Evolutionary conservation across 2,888 invertebrate species (phyloP).

Genomic region (Nomada ferruginata): DNA sequence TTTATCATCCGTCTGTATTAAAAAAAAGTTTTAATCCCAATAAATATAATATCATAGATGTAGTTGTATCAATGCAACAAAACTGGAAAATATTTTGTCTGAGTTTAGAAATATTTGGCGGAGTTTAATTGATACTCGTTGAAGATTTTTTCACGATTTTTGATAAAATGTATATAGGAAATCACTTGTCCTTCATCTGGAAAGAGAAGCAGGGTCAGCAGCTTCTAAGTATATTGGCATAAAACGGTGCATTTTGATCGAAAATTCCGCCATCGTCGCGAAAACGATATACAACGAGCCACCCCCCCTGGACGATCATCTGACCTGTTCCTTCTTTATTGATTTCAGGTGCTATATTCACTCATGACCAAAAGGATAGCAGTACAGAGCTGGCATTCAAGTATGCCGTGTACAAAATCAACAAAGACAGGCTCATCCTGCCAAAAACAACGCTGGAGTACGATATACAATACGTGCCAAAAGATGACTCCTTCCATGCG

Average conservation of each 20-base stretch:
- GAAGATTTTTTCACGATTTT: not conserved
- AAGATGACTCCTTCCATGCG: constrained; percentile 92
- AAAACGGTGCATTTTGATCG: constrained; percentile 54
- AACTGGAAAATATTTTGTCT: too few species aligned
- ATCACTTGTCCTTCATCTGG: constrained; percentile 43
- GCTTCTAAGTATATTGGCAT: constrained; percentile 51
- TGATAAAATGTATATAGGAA: constrained; percentile 14
- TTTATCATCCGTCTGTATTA: too few species aligned
- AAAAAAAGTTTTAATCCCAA: too few species aligned
- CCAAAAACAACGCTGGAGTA: constrained; percentile 90
- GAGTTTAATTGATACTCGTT: too few species aligned
- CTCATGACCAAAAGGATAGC: constrained; percentile 89
- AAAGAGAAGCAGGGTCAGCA: constrained; percentile 46
- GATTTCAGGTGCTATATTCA: constrained; percentile 90
- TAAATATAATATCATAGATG: too few species aligned
- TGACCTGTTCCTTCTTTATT: constrained; percentile 22
- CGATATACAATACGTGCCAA: constrained; percentile 90
- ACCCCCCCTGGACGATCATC: constrained; percentile 31
- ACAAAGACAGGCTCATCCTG: constrained; percentile 89
- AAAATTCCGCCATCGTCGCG: constrained; percentile 37
- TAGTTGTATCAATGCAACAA: too few species aligned
- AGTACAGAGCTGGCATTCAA: constrained; percentile 91
- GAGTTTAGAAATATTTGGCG: too few species aligned
- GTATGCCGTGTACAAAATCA: constrained; percentile 92
- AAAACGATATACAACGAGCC: constrained; percentile 40